Evolutionary conservation across 2,797 vertebrate species (phyloP), one percentile per base, ranked within the genome.

Genomic region (Monodelphis domestica): DNA sequence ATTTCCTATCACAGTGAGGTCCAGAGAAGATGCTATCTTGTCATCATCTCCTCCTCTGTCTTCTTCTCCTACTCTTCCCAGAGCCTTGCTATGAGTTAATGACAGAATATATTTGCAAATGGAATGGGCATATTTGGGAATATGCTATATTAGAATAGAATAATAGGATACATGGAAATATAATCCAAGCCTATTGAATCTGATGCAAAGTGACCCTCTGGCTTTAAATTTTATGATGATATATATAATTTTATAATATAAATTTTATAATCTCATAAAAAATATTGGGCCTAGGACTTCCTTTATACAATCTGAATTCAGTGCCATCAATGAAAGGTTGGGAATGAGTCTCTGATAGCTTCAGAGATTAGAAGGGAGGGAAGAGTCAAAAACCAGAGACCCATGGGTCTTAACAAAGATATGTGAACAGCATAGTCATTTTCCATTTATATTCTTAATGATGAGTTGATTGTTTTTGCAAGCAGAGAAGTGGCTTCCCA

Each of bases 341-440:
- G 59, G 24, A 38, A 17, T 29, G 0, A 88, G 51, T 78, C 15
- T 70, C 63, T 6, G 5, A 17, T 24, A 15, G 17, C 38, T 84
- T 84, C 21, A 84, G 21, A 38, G 38, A 84, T 84, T 7, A 2
- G 24, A 50, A 84, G 70, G 4, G 70, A 84, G 38, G 24, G 38
- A 84, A 78, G 38, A 26, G 9, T 45, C 38, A 45, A 84, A 84
- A 84, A 84, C 24, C 11, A 78, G n/a, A 26, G 55, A 91, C 88
- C 95, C 91, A 90, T n/a, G n/a, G n/a, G n/a, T n/a, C n/a, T n/a
- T 24, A 91, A 90, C 45, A 55, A 54, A 52, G 4, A 3, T 55
- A 92, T 78, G 59, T 54, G 94, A 89, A 91, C 93, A 96, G 33
- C 12, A 1, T 51, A 70, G 89, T 96, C 54, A 84, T n/a, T 87